Base-by-base conservation (phyloP, 2,113 vertebrate genomes). In the Lepus americanus region DNA sequence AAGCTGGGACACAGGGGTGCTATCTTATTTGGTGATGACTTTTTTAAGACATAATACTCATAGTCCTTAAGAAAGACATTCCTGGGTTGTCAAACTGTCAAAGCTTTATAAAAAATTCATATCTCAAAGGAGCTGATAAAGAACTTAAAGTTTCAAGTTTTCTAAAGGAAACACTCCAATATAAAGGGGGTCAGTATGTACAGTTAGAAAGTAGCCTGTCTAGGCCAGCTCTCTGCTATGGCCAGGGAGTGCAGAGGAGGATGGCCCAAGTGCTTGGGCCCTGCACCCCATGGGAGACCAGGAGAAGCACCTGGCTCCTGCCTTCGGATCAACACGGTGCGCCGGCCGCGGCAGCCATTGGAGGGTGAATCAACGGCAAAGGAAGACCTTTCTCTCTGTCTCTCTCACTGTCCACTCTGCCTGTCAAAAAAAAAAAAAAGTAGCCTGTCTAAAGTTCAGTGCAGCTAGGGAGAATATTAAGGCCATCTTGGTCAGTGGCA, bases 141-240 rank as follows among this genome's bases (percentile, higher is more conserved):
- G 2, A 92, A 74, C 69, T 77, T 85, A 78, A 5, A 88, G 72
- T 96, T 90, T 83, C 1, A 91, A 51, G 5, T 36, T 94, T 97
- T 66, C 19, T 13, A 19, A 55, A 84, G 39, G 25, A 94, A 95
- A 49, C 11, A 12, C 22, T 87, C 10, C 36, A 85, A 79, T 25
- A 70, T 53, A 84, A 80, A 19, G 36, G 31, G 77, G 23, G 53
- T 39, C 27, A 81, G 80, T 61, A 8, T 36, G 33, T 49, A 63
- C 66, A 69, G 31, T 61, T 6, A 80, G 33, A 27, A 86, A 78
- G 22, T 63, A 83, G 25, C 2, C 25, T 14, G 4, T 84, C 31
- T 90, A 84, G 36, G 36, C 36, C 36, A 36, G 36, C 36, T 36
- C 36, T 36, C 36, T 36, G 36, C 36, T 36, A 36, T 36, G 36